Evolutionary conservation across 2,113 vertebrate genomes (phyloP).

Genomic region (Sander vitreus): DNA sequence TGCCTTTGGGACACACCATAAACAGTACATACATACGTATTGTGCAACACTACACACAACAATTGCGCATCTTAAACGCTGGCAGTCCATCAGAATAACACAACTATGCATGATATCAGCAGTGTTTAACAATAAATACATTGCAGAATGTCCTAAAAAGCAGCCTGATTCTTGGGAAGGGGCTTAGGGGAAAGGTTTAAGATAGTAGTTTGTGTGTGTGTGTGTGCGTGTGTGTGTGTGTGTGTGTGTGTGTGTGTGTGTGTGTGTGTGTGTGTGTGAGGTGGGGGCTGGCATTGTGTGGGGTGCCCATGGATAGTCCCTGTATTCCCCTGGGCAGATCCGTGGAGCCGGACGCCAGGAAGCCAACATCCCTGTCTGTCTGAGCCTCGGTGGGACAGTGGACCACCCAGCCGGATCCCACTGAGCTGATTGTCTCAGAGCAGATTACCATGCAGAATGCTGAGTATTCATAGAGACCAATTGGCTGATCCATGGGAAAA

Average conservation of each 20-base stretch:
- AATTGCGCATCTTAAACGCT: no score
- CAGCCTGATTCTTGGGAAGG: no score
- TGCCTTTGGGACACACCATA: no score
- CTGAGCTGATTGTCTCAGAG: conserved; percentile 11
- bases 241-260: not conserved
- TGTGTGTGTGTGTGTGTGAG: not conserved
- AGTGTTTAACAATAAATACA: no score
- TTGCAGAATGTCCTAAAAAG: no score
- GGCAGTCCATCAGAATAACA: no score
- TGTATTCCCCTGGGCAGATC: conserved; percentile 32
- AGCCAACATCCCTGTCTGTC: conserved; percentile 46
- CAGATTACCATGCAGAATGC: conserved; percentile 16
- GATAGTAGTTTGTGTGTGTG: not conserved
- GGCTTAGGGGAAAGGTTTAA: no score
- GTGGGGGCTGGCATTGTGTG: not conserved
- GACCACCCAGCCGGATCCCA: conserved; percentile 57
- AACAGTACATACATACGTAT: no score
- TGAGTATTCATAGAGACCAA: conserved; percentile 21
- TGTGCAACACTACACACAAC: no score
- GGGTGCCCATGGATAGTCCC: conserved; percentile 20
- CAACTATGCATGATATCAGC: no score
- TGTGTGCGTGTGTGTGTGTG: not conserved
- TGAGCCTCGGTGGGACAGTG: conserved; percentile 4
- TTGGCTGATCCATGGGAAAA: conserved; percentile 41
- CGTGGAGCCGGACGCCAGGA: conserved; percentile 44